Base-by-base conservation (phyloP, 2,888 invertebrate species). In the Meloe dianella region DNA sequence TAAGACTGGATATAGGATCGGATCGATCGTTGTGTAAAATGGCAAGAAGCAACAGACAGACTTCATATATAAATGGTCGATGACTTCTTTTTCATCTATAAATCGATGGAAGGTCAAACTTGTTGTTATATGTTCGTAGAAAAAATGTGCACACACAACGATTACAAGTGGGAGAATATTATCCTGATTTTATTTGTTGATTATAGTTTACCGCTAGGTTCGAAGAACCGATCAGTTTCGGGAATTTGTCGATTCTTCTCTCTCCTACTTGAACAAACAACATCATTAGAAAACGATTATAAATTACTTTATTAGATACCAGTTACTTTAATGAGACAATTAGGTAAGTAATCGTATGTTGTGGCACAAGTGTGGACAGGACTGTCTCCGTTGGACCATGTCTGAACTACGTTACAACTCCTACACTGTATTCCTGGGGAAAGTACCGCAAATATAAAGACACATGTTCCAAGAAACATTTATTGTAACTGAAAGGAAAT, bases 21-120 rank as follows among this genome's bases (percentile, higher is more conserved):
- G 27, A 27, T 27, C n/a, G 41, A 20, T 17, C 17, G 17, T 0
- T 41, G n/a, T 17, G n/a, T 1, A 3, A n/a, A 8, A 0, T n/a
- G 6, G 41, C 5, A 41, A 41, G 35, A 41, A 41, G 17, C 41
- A 17, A n/a, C n/a, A 17, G 8, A n/a, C 9, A 35, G 35, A 14
- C 35, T 14, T 14, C 2, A 32, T 9, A 2, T 9, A 14, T 14
- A 10, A 9, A 63, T 66, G 69, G 69, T 69, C 69, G 69, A 69
- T 64, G 69, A 69, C 66, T 68, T 68, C 65, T 68, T 63, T 5
- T 41, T 35, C 57, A 63, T 54, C 56, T 65, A 65, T 57, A 61
- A 65, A 57, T 57, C 61, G 56, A 63, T 57, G 60, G 57, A 63
- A 68, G 68, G 68, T 66, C 68, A 66, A 61, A 57, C 58, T 63